Base-by-base conservation (phyloP, 2,113 vertebrate species). In the Glaucidium brasilianum region DNA sequence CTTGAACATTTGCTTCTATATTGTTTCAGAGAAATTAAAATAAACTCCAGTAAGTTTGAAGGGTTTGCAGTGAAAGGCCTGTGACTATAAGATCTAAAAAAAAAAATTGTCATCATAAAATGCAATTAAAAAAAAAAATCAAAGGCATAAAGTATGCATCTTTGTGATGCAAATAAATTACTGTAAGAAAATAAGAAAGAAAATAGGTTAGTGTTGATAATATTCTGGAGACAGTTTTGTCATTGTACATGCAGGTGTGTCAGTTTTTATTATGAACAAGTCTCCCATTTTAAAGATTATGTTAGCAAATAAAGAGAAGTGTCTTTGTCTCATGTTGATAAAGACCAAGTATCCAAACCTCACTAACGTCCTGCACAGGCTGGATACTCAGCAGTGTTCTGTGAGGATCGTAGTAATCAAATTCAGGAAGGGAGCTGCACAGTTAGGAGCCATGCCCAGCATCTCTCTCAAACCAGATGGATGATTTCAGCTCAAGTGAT, bases 361-460 rank as follows among this genome's bases (percentile, higher is more conserved):
- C 6, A 10, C 64, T 50, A 19, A 17, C 10, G 4, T 37, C 52
- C 69, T 56, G 79, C 39, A 0, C 50, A 4, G 53, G 35, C 29
- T 1, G 18, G 43, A 1, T 11, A 7, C 64, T 52, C 74, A 4
- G 79, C 2, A 15, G 32, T 2, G 6, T 3, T 43, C 25, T 15
- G 77, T 9, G n/a, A n/a, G 34, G 12, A 17, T 3, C 14, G 45
- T 34, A 7, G 0, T 9, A 0, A 35, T 6, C 27, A 5, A 1
- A 22, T 27, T 0, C 21, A 35, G 59, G 59, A 4, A 14, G 78
- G 58, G 30, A 18, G 9, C 6, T 60, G 52, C 21, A 7, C 8
- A 3, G 21, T 8, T 3, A 0, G 55, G 73, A 7, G 5, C 34
- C 2, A 0, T 45, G 25, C 67, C 79, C 8, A 0, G 0, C 22